Conservation (phyloP, 2,797 vertebrate genomes). For the Malacoctenus gilli region DNA sequence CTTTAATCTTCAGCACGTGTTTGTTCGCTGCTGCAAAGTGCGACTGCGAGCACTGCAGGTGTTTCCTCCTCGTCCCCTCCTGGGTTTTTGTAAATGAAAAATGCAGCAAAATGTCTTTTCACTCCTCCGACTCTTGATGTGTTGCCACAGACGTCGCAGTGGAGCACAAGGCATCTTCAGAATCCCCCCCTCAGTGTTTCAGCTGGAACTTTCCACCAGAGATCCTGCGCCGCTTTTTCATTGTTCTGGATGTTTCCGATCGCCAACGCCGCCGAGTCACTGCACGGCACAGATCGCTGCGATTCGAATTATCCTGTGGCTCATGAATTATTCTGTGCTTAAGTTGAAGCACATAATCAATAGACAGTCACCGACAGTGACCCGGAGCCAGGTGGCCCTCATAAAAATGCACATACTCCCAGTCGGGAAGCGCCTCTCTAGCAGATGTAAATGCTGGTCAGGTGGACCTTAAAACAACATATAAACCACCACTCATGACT, state of each 20-base stretch:
- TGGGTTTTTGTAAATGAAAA: conserved; percentile 50
- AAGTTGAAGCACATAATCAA: conserved; percentile 48
- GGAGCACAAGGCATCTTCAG: conserved; percentile 21
- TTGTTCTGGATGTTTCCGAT: conserved; percentile 2
- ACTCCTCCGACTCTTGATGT: conserved; percentile 32
- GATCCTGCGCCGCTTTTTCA: neutral
- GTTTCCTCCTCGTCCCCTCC: conserved; percentile 46
- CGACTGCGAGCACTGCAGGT: conserved; percentile 64
- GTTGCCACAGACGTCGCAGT: conserved; percentile 22
- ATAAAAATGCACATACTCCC: conserved; percentile 27
- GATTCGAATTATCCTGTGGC: conserved; percentile 7
- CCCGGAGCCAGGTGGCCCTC: conserved; percentile 21
- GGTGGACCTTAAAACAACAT: conserved; percentile 13
- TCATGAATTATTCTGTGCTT: conserved; percentile 48
- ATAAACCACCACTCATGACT: conserved; percentile 3
- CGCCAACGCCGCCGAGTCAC: conserved; percentile 2
- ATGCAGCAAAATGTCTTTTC: conserved; percentile 54
- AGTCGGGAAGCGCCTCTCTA: conserved; percentile 9
- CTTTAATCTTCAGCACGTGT: conserved; percentile 45
- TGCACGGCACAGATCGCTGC: conserved; percentile 1
- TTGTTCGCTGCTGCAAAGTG: conserved; percentile 58
- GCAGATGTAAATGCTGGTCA: neutral
- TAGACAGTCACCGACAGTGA: conserved; percentile 30
- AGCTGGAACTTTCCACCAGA: conserved; percentile 16
- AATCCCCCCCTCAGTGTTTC: conserved; percentile 16